These are phyloP conservation scores for Diorhabda elongata DNA, from an alignment of 1,140 invertebrate species.

Conservation along the genomic window DNA sequence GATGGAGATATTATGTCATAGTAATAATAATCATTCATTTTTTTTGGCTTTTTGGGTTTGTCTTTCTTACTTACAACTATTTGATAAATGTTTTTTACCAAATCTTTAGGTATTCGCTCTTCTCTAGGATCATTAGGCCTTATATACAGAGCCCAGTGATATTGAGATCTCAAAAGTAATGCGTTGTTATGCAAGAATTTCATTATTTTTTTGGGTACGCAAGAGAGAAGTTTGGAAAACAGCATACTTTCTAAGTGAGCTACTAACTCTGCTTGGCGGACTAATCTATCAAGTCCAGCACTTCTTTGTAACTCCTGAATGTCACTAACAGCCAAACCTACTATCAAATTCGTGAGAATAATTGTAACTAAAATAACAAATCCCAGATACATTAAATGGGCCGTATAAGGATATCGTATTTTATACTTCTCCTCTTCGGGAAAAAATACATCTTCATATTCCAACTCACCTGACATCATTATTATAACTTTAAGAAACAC, in stretches of 20 bases:
- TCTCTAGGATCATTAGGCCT: slow-evolving; percentile 76
- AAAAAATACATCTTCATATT: slow-evolving; percentile 81
- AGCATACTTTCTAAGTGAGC: slow-evolving; percentile 75
- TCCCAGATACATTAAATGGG: slow-evolving; percentile 69
- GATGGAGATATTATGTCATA: slow-evolving; percentile 35
- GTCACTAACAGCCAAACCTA: slow-evolving; percentile 81
- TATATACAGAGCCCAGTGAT: slow-evolving; percentile 65
- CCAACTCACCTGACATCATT: slow-evolving; percentile 84
- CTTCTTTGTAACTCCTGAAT: slow-evolving; percentile 79
- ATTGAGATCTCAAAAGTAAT: slow-evolving; percentile 64
- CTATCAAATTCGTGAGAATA: slow-evolving; percentile 79
- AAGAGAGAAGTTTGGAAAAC: slow-evolving; percentile 68
- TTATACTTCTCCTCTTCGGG: slow-evolving; percentile 50
- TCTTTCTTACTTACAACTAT: slow-evolving; percentile 66
- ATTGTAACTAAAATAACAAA: slow-evolving; percentile 79
- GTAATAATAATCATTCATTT: slow-evolving; percentile 6
- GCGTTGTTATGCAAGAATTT: slow-evolving; percentile 63
- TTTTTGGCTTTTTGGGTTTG: slow-evolving; percentile 50
- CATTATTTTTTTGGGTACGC: slow-evolving; percentile 61
- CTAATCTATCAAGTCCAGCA: slow-evolving; percentile 71
- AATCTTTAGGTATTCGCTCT: slow-evolving; percentile 67
- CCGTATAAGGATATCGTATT: slow-evolving; percentile 60
- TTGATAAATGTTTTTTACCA: slow-evolving; percentile 67
- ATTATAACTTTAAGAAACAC: slow-evolving; percentile 74
- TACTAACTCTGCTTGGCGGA: slow-evolving; percentile 74